Conservation (phyloP, 2,888 invertebrate species). For the Pristionchus arcanus region DNA sequence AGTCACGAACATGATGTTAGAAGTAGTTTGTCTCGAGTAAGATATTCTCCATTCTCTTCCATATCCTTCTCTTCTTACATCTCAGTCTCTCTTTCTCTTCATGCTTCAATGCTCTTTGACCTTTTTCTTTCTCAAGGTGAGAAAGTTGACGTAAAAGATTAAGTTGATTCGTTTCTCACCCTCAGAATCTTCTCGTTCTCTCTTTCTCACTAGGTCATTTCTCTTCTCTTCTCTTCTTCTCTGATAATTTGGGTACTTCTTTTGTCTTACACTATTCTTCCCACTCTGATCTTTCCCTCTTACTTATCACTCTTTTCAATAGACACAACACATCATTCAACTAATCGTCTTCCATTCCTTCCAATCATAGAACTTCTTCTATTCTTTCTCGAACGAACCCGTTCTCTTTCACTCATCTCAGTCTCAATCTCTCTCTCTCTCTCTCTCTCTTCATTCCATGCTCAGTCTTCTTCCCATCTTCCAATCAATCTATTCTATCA, state of each 20-base stretch:
- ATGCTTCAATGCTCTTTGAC: background rate
- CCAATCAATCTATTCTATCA: background rate
- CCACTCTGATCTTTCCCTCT: background rate
- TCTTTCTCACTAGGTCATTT: background rate
- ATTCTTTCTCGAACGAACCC: background rate
- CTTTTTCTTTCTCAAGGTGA: constrained; percentile 7
- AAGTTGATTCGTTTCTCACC: background rate
- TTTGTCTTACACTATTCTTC: background rate
- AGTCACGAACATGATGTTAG: background rate
- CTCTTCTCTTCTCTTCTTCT: constrained; percentile 15
- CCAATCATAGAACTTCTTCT: background rate
- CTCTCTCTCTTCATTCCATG: background rate
- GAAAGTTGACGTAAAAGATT: constrained; percentile 21
- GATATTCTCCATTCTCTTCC: background rate
- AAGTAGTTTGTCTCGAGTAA: background rate
- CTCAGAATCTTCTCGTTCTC: background rate
- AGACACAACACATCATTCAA: background rate
- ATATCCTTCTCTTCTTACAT: constrained; percentile 10
- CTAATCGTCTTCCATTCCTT: background rate
- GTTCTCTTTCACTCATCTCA: background rate
- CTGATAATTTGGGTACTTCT: background rate
- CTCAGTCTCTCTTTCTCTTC: background rate
- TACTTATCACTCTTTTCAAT: background rate
- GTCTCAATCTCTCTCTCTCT: background rate
- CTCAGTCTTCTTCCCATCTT: background rate